phyloP scores from a whole-genome alignment of 2,113 vertebrate species.

The Myanophis thanlyinensis region DNA sequence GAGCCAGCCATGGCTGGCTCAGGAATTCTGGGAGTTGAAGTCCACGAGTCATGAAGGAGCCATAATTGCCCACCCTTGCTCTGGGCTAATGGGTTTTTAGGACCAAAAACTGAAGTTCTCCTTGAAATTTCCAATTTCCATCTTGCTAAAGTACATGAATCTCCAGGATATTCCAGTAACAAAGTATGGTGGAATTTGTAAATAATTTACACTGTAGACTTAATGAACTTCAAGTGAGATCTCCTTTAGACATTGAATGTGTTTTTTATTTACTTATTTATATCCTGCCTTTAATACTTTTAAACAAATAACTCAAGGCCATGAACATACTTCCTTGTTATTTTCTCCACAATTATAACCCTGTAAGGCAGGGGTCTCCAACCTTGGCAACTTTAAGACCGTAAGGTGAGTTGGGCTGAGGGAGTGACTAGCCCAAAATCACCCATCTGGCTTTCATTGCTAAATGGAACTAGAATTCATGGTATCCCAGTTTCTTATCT shows the following conservation, averaged over 20 bases:
- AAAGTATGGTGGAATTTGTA: background rate
- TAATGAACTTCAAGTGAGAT: background rate
- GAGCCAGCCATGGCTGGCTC: too few relatives aligned
- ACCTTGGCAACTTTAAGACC: too few relatives aligned
- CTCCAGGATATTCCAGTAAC: background rate
- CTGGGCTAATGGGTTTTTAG: background rate
- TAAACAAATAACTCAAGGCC: background rate
- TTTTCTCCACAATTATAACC: background rate
- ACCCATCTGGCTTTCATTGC: background rate
- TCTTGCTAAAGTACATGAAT: background rate
- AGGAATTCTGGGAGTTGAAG: too few relatives aligned
- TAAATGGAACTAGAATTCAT: background rate
- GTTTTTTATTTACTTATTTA: background rate
- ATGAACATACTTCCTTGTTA: background rate
- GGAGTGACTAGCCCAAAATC: background rate
- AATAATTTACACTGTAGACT: background rate
- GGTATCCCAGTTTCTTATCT: background rate
- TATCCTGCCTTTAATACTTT: background rate
- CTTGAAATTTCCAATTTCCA: background rate
- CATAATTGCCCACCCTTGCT: too few relatives aligned
- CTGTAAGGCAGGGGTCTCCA: too few relatives aligned
- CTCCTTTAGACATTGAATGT: background rate
- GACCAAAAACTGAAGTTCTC: background rate
- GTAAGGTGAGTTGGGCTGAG: background rate
- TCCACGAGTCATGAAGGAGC: too few relatives aligned